Evolutionary conservation across 2,888 invertebrate species (phyloP), one percentile per base, ranked within the genome.

Genomic region (Agrochola litura): DNA sequence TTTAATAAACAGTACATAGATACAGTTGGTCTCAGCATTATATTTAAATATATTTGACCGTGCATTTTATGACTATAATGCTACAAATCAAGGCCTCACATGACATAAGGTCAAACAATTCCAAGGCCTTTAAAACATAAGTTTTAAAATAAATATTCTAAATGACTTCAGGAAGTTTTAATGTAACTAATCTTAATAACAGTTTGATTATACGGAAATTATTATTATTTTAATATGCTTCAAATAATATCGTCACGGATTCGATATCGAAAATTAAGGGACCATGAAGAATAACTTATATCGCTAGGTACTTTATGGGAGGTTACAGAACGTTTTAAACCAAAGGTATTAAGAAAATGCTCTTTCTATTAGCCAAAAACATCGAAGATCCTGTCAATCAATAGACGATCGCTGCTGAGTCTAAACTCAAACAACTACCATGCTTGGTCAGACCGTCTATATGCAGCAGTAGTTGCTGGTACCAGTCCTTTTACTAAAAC

Each of bases 111-210:
- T 77, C 49, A 73, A 37, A 73, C 63, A 64, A 56, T 74, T 68
- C 30, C 75, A 86, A 84, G 86, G 82, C 74, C 63, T 19, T 71
- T 25, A 69, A 66, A 58, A 65, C 30, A 69, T 37, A 56, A 75
- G 63, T 76, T 73, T 67, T 25, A 67, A 71, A 67, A 43, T 64
- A 41, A 68, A 75, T 46, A 74, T 73, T 68, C 68, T 76, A 65
- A 82, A 56, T 73, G 10, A 77, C 68, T 84, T 80, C 83, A 83
- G 87, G 87, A 88, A 88, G 88, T 87, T 60, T 69, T 43, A 74
- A 65, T 76, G 52, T 73, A 72, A 75, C 70, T 64, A 76, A 79
- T 74, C 61, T 67, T 84, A 77, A 67, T 73, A 81, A 68, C 71
- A 37, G 61, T 81, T 68, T 60, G 41, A 46, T 73, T 67, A 52